Base-by-base conservation (phyloP, 2,113 vertebrate genomes). In the Laterallus jamaicensis region DNA sequence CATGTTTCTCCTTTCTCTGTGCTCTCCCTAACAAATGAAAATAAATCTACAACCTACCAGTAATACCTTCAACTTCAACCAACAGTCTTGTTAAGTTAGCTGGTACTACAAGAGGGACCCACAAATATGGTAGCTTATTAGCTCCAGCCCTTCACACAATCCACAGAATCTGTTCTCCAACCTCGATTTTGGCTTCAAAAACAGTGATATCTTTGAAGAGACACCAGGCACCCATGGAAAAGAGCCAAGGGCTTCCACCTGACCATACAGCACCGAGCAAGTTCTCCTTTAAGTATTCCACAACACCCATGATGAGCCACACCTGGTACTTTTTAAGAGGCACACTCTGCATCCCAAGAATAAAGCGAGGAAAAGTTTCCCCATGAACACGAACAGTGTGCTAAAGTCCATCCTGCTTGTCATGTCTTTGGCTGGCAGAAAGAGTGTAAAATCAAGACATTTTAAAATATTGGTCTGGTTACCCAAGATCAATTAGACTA, bases 241-340 rank as follows among this genome's bases (percentile, higher is more conserved):
- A 81, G n/a, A 82, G 16, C 25, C 15, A 79, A 42, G 25, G 28
- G 15, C 12, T 91, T 64, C 35, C 67, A 32, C 5, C 31, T 39
- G 58, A 84, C 13, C 56, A 32, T 7, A 35, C 6, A 44, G 28
- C 26, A 58, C 56, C 2, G 37, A 67, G n/a, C 37, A 87, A 89
- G 37, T 21, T 75, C 47, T 60, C 55, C 63, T 62, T 42, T 35
- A 56, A 32, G 40, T 3, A 69, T n/a, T 58, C 21, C 63, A 12
- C 20, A 13, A 0, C 25, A 47, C 14, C 60, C 52, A 63, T 3
- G 2, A 22, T 0, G 3, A 82, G 47, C 19, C 52, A 29, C 31
- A 4, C 12, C 1, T 6, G 31, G 31, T 50, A 56, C 29, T 62
- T 80, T 14, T 9, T 42, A 56, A 70, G 40, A 31, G 24, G 5